phyloP scores from a whole-genome alignment of 2,797 vertebrate species.

The Buphagus erythrorhynchus region DNA sequence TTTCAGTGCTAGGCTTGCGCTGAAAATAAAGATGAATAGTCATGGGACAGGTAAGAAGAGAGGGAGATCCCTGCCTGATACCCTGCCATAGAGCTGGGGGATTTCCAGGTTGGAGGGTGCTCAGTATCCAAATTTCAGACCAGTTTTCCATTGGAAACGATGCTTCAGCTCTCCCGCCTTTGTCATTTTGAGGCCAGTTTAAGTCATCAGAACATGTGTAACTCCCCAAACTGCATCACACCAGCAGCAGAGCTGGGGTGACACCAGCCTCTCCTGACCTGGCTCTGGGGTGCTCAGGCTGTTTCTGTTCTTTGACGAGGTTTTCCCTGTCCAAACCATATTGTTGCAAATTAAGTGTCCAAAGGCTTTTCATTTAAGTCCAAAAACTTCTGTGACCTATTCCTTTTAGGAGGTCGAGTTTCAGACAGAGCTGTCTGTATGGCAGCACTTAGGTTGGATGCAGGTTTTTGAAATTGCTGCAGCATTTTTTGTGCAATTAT shows the following conservation, averaged over 20 bases:
- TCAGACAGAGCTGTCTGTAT: neutral
- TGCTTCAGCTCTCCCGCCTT: neutral
- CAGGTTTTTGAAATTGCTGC: neutral
- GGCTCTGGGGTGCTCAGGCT: neutral
- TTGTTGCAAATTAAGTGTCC: neutral
- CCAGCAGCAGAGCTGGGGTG: neutral
- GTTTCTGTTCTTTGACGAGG: fast-evolving
- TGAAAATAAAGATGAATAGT: neutral
- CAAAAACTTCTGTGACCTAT: neutral
- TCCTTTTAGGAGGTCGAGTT: neutral
- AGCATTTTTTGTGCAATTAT: neutral
- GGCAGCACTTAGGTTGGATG: neutral
- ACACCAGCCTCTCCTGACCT: neutral
- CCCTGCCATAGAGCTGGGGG: neutral
- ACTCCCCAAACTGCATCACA: fast-evolving
- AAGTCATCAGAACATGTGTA: neutral
- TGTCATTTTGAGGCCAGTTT: neutral
- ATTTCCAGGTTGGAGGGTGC: neutral
- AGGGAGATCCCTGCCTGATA: neutral
- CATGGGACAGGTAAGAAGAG: neutral
- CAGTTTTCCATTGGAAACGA: neutral
- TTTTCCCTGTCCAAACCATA: neutral
- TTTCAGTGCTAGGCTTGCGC: neutral
- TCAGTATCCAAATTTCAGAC: neutral
- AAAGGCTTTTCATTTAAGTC: neutral